phyloP scores from a whole-genome alignment of 2,888 invertebrate species.

The Euphydryas editha region DNA sequence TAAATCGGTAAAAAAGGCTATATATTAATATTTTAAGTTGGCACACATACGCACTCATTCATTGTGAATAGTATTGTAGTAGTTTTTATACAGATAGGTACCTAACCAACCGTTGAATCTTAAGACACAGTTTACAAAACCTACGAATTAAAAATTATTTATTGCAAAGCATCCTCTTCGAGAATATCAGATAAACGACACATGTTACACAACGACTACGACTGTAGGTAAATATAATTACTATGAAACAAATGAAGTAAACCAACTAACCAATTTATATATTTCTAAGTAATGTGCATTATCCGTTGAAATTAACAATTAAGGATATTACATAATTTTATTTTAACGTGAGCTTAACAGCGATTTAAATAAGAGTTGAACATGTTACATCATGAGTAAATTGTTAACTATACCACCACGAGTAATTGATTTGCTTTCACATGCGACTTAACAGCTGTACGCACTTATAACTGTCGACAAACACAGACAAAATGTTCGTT shows the following conservation, averaged over 20 bases:
- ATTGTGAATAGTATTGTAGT: slow-evolving; percentile 10
- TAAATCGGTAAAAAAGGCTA: slow-evolving; percentile 11
- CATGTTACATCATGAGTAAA: slow-evolving; percentile 2
- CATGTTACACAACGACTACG: slow-evolving; percentile 19
- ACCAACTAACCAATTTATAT: slow-evolving; percentile 1
- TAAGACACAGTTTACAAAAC: slow-evolving; percentile 33
- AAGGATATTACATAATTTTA: not conserved
- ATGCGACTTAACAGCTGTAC: not conserved
- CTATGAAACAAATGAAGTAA: slow-evolving; percentile 22
- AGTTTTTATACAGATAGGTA: slow-evolving; percentile 2
- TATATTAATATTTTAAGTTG: slow-evolving; percentile 15
- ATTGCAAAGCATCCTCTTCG: not conserved
- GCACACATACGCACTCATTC: slow-evolving; percentile 29
- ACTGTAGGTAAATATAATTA: slow-evolving; percentile 12
- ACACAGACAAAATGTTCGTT: not conserved
- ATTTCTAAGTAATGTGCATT: slow-evolving; percentile 1
- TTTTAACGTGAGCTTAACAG: slow-evolving; percentile 1
- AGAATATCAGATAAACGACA: slow-evolving; percentile 18
- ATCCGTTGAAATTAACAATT: slow-evolving; percentile 13
- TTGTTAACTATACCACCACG: not conserved
- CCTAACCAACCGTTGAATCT: slow-evolving; percentile 31
- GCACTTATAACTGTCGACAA: not conserved
- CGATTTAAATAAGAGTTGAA: not conserved
- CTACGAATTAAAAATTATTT: not conserved
- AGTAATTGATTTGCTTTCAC: slow-evolving; percentile 14